Base-by-base conservation (phyloP, 2,797 vertebrate genomes). In the Hylomyscus alleni region DNA sequence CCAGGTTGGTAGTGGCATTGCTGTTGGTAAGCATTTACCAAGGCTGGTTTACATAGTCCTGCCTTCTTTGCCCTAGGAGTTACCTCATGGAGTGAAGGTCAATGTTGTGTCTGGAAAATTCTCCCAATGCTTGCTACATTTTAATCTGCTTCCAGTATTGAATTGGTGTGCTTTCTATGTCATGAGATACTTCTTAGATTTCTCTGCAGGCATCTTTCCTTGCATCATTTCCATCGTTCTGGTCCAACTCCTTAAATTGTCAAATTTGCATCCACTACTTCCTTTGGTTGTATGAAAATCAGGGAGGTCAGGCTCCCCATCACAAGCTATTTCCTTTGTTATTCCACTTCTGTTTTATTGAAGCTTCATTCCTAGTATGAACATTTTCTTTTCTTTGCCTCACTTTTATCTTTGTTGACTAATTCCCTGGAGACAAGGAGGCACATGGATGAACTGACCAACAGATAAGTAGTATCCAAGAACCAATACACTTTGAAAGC, bases 381-480 rank as follows among this genome's bases (percentile, higher is more conserved):
- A 56, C 62, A 29, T 73, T 94, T 94, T 88, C 73, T 69, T 91
- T 56, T 89, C 58, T 78, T 86, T 93, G 37, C 60, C 73, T 8
- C 24, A 73, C 50, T 81, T 93, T 77, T 73, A 69, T 69, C 31
- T 93, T 96, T 77, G 80, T 83, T 77, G n/a, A 24, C 24, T 76
- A 65, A 40, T 89, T 91, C 60, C 13, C 31, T 73, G 78, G 86
- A 91, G 54, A 85, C 47, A 92, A 85, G 37, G 65, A 94, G 44
- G 54, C 20, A 76, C 73, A 12, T 90, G 69, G 52, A n/a, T 76
- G 60, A 83, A 44, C 31, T 81, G 47, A 73, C 34, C 17, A 56
- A 31, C 91, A 31, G 11, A 69, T 29, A 47, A 22, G 52, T 3
- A 17, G 17, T 88, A 20, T 62, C 29, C 12, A 19, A 0, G 90